Base-by-base conservation (phyloP, 1,140 invertebrate genomes). In the Ostrea denselamellosa region DNA sequence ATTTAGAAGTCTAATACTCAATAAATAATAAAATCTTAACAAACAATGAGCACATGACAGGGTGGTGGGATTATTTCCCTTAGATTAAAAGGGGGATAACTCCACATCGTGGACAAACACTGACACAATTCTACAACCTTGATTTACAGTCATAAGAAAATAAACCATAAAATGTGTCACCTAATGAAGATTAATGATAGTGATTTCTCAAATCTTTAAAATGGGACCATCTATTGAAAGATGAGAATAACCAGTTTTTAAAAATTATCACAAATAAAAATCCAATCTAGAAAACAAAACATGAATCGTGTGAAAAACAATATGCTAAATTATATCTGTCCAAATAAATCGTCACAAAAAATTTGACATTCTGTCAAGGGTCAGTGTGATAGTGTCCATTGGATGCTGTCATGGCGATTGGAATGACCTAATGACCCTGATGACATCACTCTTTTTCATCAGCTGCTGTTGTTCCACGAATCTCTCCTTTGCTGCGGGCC, bases 391-490 rank as follows among this genome's bases (percentile, higher is more conserved):
- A 8, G 8, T 77, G 68, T 77, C 68, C 68, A 77, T 12, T 77
- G 8, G 25, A 10, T 77, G 68, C 28, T 77, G 68, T 77, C 68
- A 77, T 77, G 68, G 68, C 68, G 8, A 77, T 28, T 77, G 68
- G 68, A 77, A 77, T 77, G 68, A 77, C 68, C 58, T 77, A 77
- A 17, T 62, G 28, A 77, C 28, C 9, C 68, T 12, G 28, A 77
- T 28, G 28, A 28, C 28, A 77, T 77, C 68, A 77, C 71, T 87
- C 84, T 9, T 87, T 83, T 25, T 90, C 87, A 17, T 90, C 86
- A 44, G 83, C 77, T 51, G 90, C 90, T 56, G n/a, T 86, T 14
- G 82, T 91, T 58, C 90, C 90, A n/a, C 90, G 88, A 0, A 91
- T 44, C n/a, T 56, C 17, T 8, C 90, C 90, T 68, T 84, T 58